Percentiles rank a stretch among this genome's conserved stretches.
phyloP scores from a whole-genome alignment of 1,140 invertebrate species.

The Zaprionus camerounensis region DNA sequence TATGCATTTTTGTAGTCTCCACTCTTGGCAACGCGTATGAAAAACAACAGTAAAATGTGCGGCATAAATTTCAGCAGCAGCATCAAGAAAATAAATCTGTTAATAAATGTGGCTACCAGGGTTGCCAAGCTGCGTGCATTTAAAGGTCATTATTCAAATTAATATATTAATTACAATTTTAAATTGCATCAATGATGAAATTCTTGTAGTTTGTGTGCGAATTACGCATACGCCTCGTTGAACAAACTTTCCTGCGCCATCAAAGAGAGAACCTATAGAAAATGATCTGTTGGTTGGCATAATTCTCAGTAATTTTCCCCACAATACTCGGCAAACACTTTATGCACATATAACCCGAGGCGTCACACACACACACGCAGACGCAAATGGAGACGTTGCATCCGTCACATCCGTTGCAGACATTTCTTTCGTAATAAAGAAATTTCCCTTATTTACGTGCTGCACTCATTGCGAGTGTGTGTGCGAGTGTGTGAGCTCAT shows the following conservation, averaged over 20 bases:
- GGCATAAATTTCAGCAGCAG: slow-evolving; percentile 37
- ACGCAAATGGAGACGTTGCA: slow-evolving; percentile 20
- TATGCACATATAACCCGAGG: slow-evolving; percentile 6
- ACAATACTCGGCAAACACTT: slow-evolving; percentile 14
- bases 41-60: slow-evolving; percentile 42
- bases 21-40: slow-evolving; percentile 21
- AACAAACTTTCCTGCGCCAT: not conserved
- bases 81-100: slow-evolving; percentile 52
- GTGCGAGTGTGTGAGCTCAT: slow-evolving; percentile 5
- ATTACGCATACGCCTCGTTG: slow-evolving; percentile 19
- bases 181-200: slow-evolving; percentile 37
- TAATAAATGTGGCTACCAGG: slow-evolving; percentile 38
- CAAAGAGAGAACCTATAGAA: not conserved
- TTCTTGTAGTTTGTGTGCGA: not conserved
- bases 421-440: slow-evolving; percentile 53
- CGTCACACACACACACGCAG: not conserved
- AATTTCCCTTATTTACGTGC: slow-evolving; percentile 44
- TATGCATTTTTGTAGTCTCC: slow-evolving; percentile 24
- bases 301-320: slow-evolving; percentile 9
- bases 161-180: slow-evolving; percentile 68
- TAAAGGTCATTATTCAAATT: slow-evolving; percentile 59
- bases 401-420: slow-evolving; percentile 42
- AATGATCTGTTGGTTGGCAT: slow-evolving; percentile 13
- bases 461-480: not conserved
- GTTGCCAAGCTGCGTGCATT: slow-evolving; percentile 8